A percentile compares a stretch with the other conserved stretches of the same genome.
Evolutionary conservation across 2,113 vertebrate genomes (phyloP).

Genomic region (Tapirus terrestris): DNA sequence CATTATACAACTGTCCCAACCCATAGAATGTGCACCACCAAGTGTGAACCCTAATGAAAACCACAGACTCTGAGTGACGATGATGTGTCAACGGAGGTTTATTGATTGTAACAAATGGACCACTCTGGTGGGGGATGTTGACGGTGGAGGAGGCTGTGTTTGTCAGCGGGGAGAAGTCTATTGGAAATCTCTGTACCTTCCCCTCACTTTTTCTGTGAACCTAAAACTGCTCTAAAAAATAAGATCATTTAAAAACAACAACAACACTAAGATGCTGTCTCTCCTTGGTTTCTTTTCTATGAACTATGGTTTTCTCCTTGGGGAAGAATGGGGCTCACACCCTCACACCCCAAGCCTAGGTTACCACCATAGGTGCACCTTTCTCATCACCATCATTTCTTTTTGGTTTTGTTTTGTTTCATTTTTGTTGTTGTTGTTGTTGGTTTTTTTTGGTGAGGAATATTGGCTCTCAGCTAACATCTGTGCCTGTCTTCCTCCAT

Average conservation of each 20-base stretch:
- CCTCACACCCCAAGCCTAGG: too few relatives aligned
- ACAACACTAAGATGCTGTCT: not conserved
- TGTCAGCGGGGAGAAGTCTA: accelerated
- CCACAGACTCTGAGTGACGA: not conserved
- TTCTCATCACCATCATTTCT: not conserved
- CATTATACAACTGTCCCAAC: not conserved
- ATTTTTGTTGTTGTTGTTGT: too few relatives aligned
- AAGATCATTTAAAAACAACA: not conserved
- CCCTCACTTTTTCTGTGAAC: not conserved
- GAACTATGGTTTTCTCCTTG: not conserved
- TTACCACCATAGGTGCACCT: not conserved
- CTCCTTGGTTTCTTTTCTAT: not conserved
- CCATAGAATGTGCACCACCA: not conserved
- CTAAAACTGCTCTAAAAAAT: not conserved
- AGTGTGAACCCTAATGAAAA: too few relatives aligned
- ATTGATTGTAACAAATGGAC: accelerated
- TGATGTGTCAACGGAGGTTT: accelerated
- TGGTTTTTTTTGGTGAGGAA: too few relatives aligned
- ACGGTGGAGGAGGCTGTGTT: accelerated
- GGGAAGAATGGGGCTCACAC: not conserved
- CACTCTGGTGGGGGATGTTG: too few relatives aligned
- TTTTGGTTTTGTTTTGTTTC: too few relatives aligned
- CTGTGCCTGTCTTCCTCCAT: too few relatives aligned
- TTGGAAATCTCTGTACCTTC: not conserved
- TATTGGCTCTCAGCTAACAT: too few relatives aligned